Percentiles rank a stretch among this genome's conserved stretches.
phyloP scores from a whole-genome alignment of 1,140 invertebrate species.

The Drosophila simulans region DNA sequence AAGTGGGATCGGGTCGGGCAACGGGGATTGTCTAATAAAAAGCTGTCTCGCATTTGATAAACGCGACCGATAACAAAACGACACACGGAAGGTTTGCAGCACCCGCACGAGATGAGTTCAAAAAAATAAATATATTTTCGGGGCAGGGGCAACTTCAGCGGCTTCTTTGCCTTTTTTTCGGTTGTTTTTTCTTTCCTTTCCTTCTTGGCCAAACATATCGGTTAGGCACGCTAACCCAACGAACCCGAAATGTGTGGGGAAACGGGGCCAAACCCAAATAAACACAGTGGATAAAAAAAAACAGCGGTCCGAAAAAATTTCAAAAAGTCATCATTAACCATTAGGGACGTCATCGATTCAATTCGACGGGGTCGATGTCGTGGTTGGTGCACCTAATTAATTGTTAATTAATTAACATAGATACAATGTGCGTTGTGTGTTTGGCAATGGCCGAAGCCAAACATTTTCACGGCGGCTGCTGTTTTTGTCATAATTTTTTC shows the following conservation, averaged over 20 bases:
- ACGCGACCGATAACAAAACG: constrained; percentile 63
- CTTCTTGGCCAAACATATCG: constrained; percentile 62
- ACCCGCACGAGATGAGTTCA: constrained; percentile 53
- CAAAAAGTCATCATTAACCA: constrained; percentile 79
- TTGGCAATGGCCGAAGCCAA: constrained; percentile 47
- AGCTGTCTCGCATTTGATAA: constrained; percentile 73
- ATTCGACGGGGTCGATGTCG: constrained; percentile 43
- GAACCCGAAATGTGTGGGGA: constrained; percentile 19
- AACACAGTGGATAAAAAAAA: constrained; percentile 26
- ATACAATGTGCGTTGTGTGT: constrained; percentile 58
- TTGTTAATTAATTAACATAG: constrained; percentile 84
- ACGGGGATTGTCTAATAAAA: constrained; percentile 58
- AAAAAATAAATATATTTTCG: constrained; percentile 29
- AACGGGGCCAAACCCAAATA: constrained; percentile 73
- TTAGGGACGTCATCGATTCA: constrained; percentile 78
- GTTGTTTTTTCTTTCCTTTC: neutral
- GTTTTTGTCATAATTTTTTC: constrained; percentile 56
- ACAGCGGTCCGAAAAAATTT: constrained; percentile 21
- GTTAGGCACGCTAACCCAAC: constrained; percentile 71
- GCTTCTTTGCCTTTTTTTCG: constrained; percentile 32
- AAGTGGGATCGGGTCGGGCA: constrained; percentile 15
- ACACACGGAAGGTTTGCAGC: constrained; percentile 53
- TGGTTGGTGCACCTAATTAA: constrained; percentile 72
- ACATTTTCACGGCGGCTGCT: constrained; percentile 76
- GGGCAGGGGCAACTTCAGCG: constrained; percentile 36